These are phyloP conservation scores for Chelonus formosanus DNA, from an alignment of 2,888 invertebrate species.

Conservation along the genomic window DNA sequence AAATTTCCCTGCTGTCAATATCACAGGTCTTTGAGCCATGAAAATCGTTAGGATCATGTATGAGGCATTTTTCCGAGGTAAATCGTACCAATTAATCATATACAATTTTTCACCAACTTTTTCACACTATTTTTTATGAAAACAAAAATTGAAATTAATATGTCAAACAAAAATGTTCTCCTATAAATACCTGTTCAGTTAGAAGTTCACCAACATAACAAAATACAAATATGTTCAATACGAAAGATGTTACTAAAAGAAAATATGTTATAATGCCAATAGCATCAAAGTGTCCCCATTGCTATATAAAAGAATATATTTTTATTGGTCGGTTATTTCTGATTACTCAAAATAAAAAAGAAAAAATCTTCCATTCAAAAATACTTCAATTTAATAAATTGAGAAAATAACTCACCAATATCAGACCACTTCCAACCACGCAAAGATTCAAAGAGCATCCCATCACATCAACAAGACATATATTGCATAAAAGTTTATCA, in stretches of 20 bases:
- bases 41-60: constrained; percentile 37
- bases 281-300: no score
- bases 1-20: constrained; percentile 42
- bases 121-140: constrained; percentile 23
- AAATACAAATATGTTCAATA: constrained; percentile 54
- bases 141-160: not conserved
- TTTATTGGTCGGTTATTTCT: no score
- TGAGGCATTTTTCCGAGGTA: constrained; percentile 35
- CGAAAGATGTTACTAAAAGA: constrained; percentile 49
- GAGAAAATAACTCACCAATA: no score
- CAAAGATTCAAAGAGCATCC: no score
- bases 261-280: constrained; percentile 50
- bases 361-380: no score
- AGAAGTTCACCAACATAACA: constrained; percentile 55
- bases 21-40: constrained; percentile 31
- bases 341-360: no score
- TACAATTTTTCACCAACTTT: constrained; percentile 37
- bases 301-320: no score
- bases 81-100: constrained; percentile 41
- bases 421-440: no score
- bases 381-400: no score
- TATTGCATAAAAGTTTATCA: no score
- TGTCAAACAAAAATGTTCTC: not conserved
- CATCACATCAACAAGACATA: no score
- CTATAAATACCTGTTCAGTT: constrained; percentile 46